These are phyloP conservation scores for Anoplophora glabripennis DNA, from an alignment of 1,140 invertebrate genomes.

Conservation along the genomic window DNA sequence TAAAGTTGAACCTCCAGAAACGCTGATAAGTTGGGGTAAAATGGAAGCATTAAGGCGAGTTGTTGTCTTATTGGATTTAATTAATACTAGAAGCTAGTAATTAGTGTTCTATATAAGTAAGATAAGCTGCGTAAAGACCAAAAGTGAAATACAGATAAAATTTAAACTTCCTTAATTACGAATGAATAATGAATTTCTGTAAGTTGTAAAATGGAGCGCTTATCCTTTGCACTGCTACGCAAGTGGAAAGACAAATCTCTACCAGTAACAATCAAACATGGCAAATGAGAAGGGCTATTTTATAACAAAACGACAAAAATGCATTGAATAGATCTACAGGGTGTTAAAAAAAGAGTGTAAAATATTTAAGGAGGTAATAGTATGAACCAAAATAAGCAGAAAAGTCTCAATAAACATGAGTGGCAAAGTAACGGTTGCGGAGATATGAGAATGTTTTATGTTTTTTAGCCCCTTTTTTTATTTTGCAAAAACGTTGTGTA, in stretches of 20 bases:
- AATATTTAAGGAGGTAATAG: no score
- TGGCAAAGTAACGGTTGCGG: no score
- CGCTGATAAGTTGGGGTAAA: neutral
- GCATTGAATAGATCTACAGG: neutral
- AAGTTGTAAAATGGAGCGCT: conserved; percentile 3
- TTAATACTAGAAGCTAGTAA: conserved; percentile 6
- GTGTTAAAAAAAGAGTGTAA: no score
- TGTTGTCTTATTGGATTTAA: conserved; percentile 15
- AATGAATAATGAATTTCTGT: conserved; percentile 3
- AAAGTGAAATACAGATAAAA: neutral
- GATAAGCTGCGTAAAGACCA: neutral
- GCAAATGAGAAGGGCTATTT: neutral
- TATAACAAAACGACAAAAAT: no score
- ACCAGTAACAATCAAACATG: neutral
- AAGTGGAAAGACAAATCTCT: conserved; percentile 25
- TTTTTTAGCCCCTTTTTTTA: no score
- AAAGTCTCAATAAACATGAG: neutral
- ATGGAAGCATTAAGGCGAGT: conserved; percentile 8
- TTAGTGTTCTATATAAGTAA: conserved; percentile 1
- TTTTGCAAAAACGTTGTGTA: no score
- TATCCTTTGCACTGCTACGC: conserved; percentile 19
- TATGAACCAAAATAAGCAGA: no score
- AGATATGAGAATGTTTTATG: no score
- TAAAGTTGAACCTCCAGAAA: conserved; percentile 7
- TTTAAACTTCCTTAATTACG: neutral